Evolutionary conservation across 2,797 vertebrate species (phyloP).

Genomic region (Tenualosa ilisha): DNA sequence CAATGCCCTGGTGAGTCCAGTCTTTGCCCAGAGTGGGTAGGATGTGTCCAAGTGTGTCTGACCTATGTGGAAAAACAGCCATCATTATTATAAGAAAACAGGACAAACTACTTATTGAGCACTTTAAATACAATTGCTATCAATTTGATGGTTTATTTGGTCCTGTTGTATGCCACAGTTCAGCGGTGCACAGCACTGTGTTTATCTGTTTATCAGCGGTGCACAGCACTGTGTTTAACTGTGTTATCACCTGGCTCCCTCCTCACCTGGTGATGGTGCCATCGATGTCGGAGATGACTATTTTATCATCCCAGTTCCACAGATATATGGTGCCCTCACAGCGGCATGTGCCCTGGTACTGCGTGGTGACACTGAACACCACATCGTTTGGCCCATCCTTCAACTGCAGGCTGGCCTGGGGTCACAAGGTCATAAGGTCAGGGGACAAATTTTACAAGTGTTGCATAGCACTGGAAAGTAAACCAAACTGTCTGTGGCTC

Average conservation of each 20-base stretch:
- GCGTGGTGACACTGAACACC: constrained; percentile 86
- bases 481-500: neutral
- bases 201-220: too few relatives aligned
- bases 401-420: constrained; percentile 81
- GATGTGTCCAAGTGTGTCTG: constrained; percentile 96
- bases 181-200: too few relatives aligned
- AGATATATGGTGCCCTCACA: constrained; percentile 87
- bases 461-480: neutral
- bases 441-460: neutral
- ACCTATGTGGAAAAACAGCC: constrained; percentile 68
- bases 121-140: too few relatives aligned
- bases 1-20: constrained; percentile 98
- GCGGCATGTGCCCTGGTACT: constrained; percentile 87
- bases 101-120: neutral
- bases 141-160: too few relatives aligned
- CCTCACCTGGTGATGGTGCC: constrained; percentile 86
- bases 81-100: neutral
- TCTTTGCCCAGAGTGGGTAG: constrained; percentile 97
- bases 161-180: too few relatives aligned
- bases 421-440: neutral
- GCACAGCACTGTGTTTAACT: too few relatives aligned
- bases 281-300: constrained; percentile 87
- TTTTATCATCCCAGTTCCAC: constrained; percentile 87
- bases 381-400: constrained; percentile 85
- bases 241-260: neutral